These are phyloP conservation scores for Stenopsyche tienmushanensis DNA, from an alignment of 1,140 invertebrate species.

Conservation along the genomic window DNA sequence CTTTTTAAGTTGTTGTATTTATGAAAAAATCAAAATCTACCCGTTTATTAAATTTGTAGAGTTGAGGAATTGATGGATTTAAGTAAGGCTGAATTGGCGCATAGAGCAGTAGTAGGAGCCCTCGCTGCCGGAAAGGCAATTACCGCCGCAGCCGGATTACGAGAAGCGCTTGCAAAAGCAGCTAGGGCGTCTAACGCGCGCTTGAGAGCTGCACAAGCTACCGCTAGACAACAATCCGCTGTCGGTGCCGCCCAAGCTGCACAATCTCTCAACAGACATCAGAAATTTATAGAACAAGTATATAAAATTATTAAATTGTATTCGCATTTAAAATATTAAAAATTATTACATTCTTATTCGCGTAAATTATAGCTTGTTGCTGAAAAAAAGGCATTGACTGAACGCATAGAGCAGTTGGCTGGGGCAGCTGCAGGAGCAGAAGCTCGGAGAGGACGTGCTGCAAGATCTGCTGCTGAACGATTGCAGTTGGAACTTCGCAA, in stretches of 20 bases:
- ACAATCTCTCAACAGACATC: slow-evolving; percentile 29
- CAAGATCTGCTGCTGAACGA: slow-evolving; percentile 25
- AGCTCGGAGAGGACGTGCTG: slow-evolving; percentile 29
- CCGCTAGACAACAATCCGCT: slow-evolving; percentile 25
- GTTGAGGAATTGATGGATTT: slow-evolving; percentile 40
- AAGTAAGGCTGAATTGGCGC: slow-evolving; percentile 38
- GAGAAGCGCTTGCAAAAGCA: slow-evolving; percentile 24
- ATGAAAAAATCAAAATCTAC: neutral
- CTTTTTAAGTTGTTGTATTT: too few species aligned
- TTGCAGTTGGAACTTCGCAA: slow-evolving; percentile 36
- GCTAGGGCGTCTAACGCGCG: slow-evolving; percentile 16
- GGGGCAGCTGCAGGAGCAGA: slow-evolving; percentile 34
- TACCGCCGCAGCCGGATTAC: slow-evolving; percentile 21
- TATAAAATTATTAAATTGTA: neutral
- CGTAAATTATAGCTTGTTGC: slow-evolving; percentile 21
- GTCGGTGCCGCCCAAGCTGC: slow-evolving; percentile 26
- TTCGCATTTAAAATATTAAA: neutral
- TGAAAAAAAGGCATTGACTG: slow-evolving; percentile 35
- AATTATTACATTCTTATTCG: neutral
- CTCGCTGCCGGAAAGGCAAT: slow-evolving; percentile 32
- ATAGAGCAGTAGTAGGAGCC: slow-evolving; percentile 33
- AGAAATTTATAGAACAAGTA: slow-evolving; percentile 39
- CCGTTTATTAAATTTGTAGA: too few species aligned
- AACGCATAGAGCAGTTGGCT: slow-evolving; percentile 35
- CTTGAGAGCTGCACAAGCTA: slow-evolving; percentile 14